Conservation (phyloP, 35 echinoderm and acorn worm genomes). For the Ophiothrix spiculata region DNA sequence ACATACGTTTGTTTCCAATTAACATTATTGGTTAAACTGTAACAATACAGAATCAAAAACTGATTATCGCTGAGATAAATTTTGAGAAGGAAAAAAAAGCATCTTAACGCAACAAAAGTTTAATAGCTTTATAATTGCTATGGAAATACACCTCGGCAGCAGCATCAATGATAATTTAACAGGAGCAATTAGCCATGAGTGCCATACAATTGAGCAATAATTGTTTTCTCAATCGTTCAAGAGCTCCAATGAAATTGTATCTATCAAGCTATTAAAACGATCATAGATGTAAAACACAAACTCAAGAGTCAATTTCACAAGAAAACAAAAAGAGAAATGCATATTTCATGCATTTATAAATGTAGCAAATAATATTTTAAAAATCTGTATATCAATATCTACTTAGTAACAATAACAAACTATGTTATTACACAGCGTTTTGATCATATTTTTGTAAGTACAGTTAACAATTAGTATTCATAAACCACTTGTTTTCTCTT, state of each 20-base stretch:
- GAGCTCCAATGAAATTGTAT: background rate
- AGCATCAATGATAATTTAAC: no score
- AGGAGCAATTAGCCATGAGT: background rate
- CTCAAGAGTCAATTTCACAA: background rate
- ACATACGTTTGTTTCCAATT: no score
- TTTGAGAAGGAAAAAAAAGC: no score
- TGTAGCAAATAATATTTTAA: background rate
- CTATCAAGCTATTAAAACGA: background rate
- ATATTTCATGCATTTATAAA: no score
- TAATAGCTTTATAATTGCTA: no score
- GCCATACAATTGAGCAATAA: background rate
- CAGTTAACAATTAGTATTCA: background rate
- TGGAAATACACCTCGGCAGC: no score
- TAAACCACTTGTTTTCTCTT: background rate
- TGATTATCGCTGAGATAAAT: no score
- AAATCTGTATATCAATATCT: conserved; percentile 3
- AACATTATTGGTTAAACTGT: no score
- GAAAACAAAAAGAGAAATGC: conserved; percentile 11
- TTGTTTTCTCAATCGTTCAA: background rate
- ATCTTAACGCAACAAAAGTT: no score
- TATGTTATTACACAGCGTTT: background rate
- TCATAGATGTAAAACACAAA: background rate
- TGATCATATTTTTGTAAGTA: no score
- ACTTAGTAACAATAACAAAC: conserved; percentile 1
- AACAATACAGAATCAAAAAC: no score